Evolutionary conservation across 2,797 vertebrate species (phyloP).

Genomic region (Bradypodion ventrale): DNA sequence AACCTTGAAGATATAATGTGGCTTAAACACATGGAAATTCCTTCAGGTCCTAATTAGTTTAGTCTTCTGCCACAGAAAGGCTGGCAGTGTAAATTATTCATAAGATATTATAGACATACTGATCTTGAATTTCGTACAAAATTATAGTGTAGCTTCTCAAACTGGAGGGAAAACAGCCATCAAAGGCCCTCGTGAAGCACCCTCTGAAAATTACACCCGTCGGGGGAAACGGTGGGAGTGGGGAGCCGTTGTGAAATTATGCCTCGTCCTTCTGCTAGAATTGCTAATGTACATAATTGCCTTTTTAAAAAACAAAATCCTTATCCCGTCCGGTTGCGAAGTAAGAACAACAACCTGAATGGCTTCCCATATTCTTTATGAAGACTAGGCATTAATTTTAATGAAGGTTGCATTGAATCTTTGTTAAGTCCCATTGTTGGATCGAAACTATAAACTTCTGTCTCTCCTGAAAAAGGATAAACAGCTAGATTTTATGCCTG

Average conservation of each 20-base stretch:
- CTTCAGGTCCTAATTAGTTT: conserved; percentile 78
- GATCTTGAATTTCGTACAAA: conserved; percentile 75
- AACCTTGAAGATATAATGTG: conserved; percentile 75
- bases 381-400: conserved; percentile 37
- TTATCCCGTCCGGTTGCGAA: conserved; percentile 44
- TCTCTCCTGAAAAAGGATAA: neutral
- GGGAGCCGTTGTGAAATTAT: conserved; percentile 6
- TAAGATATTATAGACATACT: conserved; percentile 74
- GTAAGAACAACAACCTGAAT: conserved; percentile 19
- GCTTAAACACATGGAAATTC: conserved; percentile 76
- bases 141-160: conserved; percentile 71
- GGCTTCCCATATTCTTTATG: conserved; percentile 39
- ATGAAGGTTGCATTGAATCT: neutral
- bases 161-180: conserved; percentile 44
- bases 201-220: conserved; percentile 62
- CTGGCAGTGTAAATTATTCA: conserved; percentile 79
- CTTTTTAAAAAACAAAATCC: conserved; percentile 48
- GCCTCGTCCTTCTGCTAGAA: conserved; percentile 46
- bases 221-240: neutral
- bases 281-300: conserved; percentile 59
- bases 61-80: conserved; percentile 74
- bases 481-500: neutral
- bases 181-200: conserved; percentile 68
- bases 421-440: too few relatives aligned
- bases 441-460: neutral